Conservation (phyloP, 2,888 invertebrate species). For the Meandrusa payeni region DNA sequence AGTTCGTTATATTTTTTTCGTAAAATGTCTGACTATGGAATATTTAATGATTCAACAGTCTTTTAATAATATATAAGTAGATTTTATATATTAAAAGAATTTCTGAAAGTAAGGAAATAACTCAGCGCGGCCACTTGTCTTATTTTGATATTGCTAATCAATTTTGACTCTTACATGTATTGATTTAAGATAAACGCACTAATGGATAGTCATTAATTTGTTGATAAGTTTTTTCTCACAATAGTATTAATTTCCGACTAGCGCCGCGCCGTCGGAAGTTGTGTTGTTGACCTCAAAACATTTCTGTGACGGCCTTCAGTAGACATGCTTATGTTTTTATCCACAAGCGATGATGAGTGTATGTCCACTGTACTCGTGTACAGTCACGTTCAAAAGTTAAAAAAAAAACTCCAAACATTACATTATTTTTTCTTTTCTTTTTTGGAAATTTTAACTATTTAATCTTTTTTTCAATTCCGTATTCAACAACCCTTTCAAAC, state of each 20-base stretch:
- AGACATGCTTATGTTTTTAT: conserved; percentile 19
- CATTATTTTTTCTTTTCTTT: too few relatives aligned
- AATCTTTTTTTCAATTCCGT: too few relatives aligned
- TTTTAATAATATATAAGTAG: too few relatives aligned
- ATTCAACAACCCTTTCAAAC: too few relatives aligned
- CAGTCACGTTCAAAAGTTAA: conserved; percentile 3
- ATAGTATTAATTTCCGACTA: conserved; percentile 11
- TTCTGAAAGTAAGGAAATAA: background rate
- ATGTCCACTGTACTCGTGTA: background rate
- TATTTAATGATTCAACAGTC: too few relatives aligned
- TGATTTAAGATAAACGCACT: too few relatives aligned
- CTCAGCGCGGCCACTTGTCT: background rate
- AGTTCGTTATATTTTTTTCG: too few relatives aligned
- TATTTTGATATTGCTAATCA: background rate
- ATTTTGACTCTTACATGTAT: conserved; percentile 1
- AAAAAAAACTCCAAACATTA: too few relatives aligned
- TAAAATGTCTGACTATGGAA: too few relatives aligned
- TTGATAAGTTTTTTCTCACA: background rate
- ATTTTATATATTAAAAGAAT: too few relatives aligned
- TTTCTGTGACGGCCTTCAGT: conserved; percentile 19
- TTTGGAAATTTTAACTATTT: too few relatives aligned
- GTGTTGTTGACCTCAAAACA: conserved; percentile 18
- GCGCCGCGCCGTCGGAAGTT: conserved; percentile 18
- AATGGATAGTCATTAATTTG: conserved; percentile 2
- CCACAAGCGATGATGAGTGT: conserved; percentile 12